Base-by-base conservation (phyloP, 1,140 invertebrate genomes). In the Euwallacea fornicatus region DNA sequence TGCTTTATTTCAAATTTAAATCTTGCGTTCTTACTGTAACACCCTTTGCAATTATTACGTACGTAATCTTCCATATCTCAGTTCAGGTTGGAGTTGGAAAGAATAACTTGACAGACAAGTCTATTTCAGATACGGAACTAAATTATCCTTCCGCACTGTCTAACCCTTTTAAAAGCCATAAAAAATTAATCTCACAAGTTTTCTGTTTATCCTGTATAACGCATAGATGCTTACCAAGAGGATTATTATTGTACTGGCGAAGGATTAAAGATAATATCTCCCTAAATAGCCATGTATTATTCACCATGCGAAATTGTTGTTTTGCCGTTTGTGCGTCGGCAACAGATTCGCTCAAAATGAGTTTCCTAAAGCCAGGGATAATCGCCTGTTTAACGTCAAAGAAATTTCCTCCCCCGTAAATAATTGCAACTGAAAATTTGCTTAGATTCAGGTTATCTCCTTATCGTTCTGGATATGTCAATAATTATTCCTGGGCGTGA, bases 231-330 rank as follows among this genome's bases (percentile, higher is more conserved):
- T 56, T 56, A 56, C 16, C 16, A 56, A 56, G 54, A 21, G 54
- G 54, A 56, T 56, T 56, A 56, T 56, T 56, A 56, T 21, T 16
- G 54, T 41, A 9, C 59, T 43, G 59, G 9, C 15, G 11, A 41
- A 43, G 42, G 59, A 42, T 61, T 61, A 61, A 13, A 61, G 33
- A 61, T 41, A 43, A 61, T 8, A 43, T 61, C 42, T 61, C 11
- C 59, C 11, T 61, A 61, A 61, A 61, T 6, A 4, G 33, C 42
- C 21, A 43, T 61, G 59, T 13, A 43, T 61, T 61, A 61, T 61
- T 61, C 59, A 61, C 42, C 59, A 61, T 42, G 59, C 15, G 15
- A 61, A 61, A 43, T 61, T 43, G 21, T 61, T 61, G 59, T 61
- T 58, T 58, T 58, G 55, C 55, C 21, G 9, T 58, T 58, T 58